These are phyloP conservation scores for Mesorhabditis belari DNA, from an alignment of 2,888 invertebrate genomes.

Conservation along the genomic window DNA sequence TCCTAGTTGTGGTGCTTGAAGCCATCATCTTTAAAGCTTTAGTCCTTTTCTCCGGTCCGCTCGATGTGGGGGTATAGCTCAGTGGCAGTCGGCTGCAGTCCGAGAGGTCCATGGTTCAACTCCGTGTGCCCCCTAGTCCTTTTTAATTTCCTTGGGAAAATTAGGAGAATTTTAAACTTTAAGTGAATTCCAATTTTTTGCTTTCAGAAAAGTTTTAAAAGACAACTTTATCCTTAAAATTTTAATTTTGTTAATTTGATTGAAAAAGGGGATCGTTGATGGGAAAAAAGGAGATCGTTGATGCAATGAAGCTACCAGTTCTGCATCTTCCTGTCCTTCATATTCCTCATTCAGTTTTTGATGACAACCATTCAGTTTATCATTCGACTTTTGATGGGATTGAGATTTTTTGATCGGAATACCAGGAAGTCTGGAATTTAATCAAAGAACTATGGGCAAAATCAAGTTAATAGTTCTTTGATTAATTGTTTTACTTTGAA, in stretches of 20 bases:
- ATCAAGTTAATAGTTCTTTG: too few species aligned
- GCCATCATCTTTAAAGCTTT: too few species aligned
- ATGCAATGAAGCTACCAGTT: constrained; percentile 29
- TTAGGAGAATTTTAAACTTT: not conserved
- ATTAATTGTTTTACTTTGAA: too few species aligned
- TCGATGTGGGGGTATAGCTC: constrained; percentile 38
- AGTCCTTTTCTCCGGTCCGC: too few species aligned
- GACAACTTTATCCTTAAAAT: not conserved
- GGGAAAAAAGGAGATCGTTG: constrained; percentile 40
- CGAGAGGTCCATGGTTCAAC: constrained; percentile 44
- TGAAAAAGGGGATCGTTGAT: constrained; percentile 36
- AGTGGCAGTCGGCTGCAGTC: constrained; percentile 46
- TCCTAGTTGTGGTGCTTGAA: too few species aligned
- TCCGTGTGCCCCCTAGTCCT: not conserved
- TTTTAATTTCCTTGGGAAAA: not conserved
- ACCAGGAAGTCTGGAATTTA: too few species aligned
- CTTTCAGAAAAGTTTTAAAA: not conserved
- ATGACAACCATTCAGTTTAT: too few species aligned
- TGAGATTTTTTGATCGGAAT: too few species aligned
- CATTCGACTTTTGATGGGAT: too few species aligned
- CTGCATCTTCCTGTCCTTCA: too few species aligned
- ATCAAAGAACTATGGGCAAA: too few species aligned
- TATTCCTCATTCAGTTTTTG: too few species aligned
- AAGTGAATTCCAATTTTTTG: not conserved
- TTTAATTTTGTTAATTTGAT: constrained; percentile 24